These are phyloP conservation scores for Enteromius mattozi DNA, from an alignment of 2,797 vertebrate genomes.

Conservation along the genomic window DNA sequence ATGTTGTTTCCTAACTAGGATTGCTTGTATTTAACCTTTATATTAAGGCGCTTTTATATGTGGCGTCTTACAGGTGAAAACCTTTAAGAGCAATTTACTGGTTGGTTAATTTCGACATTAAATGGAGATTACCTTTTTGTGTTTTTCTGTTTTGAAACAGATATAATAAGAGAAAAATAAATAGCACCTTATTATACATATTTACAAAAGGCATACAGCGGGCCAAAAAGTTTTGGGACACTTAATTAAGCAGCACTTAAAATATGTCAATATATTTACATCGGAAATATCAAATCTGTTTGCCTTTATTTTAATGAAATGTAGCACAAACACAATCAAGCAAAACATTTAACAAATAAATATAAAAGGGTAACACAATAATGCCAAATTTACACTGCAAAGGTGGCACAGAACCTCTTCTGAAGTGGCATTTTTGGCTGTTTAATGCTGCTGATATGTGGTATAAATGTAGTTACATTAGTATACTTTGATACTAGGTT, in stretches of 20 bases:
- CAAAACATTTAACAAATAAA: neutral
- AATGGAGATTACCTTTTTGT: neutral
- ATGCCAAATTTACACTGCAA: neutral
- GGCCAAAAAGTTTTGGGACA: neutral
- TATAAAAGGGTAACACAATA: neutral
- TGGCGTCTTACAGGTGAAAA: neutral
- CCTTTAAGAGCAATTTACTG: too few relatives aligned
- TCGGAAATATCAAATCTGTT: neutral
- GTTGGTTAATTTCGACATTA: neutral
- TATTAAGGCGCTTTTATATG: constrained; percentile 1
- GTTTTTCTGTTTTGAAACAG: neutral
- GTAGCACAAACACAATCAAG: neutral
- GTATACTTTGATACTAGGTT: neutral
- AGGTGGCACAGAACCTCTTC: neutral
- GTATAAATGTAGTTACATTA: neutral
- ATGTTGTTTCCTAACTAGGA: neutral
- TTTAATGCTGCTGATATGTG: neutral
- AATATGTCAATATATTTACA: neutral
- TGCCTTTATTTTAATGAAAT: neutral
- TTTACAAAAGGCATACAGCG: neutral
- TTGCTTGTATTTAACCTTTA: neutral
- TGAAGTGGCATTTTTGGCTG: neutral
- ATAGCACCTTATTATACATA: neutral
- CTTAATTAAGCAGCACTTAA: neutral
- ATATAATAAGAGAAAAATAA: neutral